These are phyloP conservation scores for Chaetura pelagica DNA, from an alignment of 2,113 vertebrate species.

Conservation along the genomic window DNA sequence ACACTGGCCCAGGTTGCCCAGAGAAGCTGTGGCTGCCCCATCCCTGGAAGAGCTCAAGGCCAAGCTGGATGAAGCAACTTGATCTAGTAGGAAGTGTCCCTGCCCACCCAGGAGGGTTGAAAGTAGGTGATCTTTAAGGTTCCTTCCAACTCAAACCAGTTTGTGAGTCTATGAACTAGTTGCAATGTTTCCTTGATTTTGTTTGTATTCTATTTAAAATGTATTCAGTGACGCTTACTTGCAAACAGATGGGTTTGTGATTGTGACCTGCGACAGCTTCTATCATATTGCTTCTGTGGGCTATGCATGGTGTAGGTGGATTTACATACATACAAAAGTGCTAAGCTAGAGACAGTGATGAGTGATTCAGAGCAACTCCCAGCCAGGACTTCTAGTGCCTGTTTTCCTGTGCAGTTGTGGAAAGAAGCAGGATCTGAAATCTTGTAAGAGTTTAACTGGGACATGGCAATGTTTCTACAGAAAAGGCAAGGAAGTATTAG, in stretches of 20 bases:
- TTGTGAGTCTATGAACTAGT: too few relatives aligned
- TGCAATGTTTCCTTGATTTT: neutral
- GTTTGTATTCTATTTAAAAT: constrained; percentile 29
- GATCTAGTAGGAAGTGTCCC: too few relatives aligned
- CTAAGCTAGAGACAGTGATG: neutral
- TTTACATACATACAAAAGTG: constrained; percentile 42
- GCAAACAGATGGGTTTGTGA: constrained; percentile 51
- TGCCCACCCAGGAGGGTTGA: too few relatives aligned
- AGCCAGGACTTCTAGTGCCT: neutral
- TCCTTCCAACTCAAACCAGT: too few relatives aligned
- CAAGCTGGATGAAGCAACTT: too few relatives aligned
- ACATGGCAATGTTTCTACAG: neutral
- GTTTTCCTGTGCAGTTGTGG: neutral
- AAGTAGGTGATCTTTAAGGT: too few relatives aligned
- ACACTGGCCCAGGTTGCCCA: too few relatives aligned
- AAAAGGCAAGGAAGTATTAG: neutral
- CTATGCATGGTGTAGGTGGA: constrained; percentile 17
- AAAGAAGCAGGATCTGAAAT: neutral
- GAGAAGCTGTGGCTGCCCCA: too few relatives aligned
- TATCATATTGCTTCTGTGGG: constrained; percentile 11
- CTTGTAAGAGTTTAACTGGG: neutral
- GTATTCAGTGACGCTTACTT: neutral
- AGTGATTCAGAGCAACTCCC: neutral
- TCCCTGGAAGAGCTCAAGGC: too few relatives aligned
- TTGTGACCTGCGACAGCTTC: constrained; percentile 53